Percentiles rank a stretch among this genome's conserved stretches.
These are phyloP conservation scores for Platycnemis pennipes DNA, from an alignment of 2,888 invertebrate species.

Conservation along the genomic window DNA sequence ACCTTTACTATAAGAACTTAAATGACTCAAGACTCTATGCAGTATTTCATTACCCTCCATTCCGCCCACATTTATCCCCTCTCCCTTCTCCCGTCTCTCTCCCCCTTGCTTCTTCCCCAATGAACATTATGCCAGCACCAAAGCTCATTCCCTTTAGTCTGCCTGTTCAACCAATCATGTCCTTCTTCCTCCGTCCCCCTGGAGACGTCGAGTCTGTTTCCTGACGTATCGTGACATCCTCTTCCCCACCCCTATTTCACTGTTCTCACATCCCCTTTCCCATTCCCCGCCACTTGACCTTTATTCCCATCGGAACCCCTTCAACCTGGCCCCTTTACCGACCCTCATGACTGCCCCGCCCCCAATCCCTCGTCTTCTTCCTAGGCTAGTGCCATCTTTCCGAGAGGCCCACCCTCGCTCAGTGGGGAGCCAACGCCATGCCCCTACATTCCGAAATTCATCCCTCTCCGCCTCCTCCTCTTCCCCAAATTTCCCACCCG, in stretches of 20 bases:
- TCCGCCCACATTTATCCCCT: too few relatives aligned
- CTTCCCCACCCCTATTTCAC: not conserved
- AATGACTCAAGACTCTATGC: too few relatives aligned
- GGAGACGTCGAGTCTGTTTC: not conserved
- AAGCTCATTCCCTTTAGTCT: not conserved
- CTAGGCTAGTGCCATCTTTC: not conserved
- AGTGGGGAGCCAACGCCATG: not conserved
- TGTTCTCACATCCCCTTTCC: not conserved
- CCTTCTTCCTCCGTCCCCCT: not conserved
- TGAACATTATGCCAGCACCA: too few relatives aligned
- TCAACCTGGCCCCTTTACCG: not conserved
- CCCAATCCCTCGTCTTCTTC: not conserved
- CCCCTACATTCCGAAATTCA: not conserved
- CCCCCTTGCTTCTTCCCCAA: too few relatives aligned
- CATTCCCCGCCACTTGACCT: not conserved
- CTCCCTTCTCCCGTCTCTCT: too few relatives aligned
- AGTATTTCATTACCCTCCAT: too few relatives aligned
- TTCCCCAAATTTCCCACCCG: too few relatives aligned
- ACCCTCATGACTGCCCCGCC: not conserved
- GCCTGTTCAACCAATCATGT: not conserved
- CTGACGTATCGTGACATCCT: not conserved
- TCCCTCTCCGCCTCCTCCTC: not conserved
- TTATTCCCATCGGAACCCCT: not conserved
- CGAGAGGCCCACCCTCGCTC: not conserved
- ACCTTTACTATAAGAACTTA: too few relatives aligned